A percentile compares a stretch with the other conserved stretches of the same genome.
Evolutionary conservation across 2,888 invertebrate genomes (phyloP).

Genomic region (Ormyrus pomaceus): DNA sequence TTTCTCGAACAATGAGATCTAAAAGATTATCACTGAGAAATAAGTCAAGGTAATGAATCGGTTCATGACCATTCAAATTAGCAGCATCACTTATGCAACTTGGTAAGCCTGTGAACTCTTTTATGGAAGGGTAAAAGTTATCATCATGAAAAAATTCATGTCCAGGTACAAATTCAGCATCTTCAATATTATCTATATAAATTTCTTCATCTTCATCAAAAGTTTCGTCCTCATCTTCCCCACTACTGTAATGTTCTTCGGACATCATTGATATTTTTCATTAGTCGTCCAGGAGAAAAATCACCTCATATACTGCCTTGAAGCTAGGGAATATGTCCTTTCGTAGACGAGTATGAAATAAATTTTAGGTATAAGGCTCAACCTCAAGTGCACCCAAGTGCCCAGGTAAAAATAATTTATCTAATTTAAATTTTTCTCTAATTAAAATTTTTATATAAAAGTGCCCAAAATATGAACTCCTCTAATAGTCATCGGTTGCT

Average conservation of each 20-base stretch:
- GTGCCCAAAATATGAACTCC: too few relatives aligned
- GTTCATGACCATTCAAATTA: slow-evolving; percentile 7
- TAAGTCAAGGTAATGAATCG: background rate
- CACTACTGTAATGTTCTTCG: slow-evolving; percentile 2
- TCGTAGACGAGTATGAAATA: too few relatives aligned
- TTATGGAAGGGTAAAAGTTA: slow-evolving; percentile 4
- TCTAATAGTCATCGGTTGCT: too few relatives aligned
- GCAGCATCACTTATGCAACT: background rate
- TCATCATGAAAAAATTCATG: slow-evolving; percentile 1
- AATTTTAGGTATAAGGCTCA: too few relatives aligned
- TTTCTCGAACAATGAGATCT: background rate
- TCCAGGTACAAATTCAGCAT: background rate
- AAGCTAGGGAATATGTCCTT: too few relatives aligned
- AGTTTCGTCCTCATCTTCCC: background rate
- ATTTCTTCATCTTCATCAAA: slow-evolving; percentile 1
- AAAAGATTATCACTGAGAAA: background rate
- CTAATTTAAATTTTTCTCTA: too few relatives aligned
- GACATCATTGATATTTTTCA: background rate
- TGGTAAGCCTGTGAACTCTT: background rate
- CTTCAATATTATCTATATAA: slow-evolving; percentile 2
- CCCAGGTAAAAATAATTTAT: too few relatives aligned
- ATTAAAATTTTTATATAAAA: too few relatives aligned
- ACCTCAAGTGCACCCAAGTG: too few relatives aligned
- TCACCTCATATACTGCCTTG: too few relatives aligned
- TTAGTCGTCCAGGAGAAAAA: background rate